These are phyloP conservation scores for Nothobranchius kuhntae DNA, from an alignment of 2,113 vertebrate species.

Conservation along the genomic window DNA sequence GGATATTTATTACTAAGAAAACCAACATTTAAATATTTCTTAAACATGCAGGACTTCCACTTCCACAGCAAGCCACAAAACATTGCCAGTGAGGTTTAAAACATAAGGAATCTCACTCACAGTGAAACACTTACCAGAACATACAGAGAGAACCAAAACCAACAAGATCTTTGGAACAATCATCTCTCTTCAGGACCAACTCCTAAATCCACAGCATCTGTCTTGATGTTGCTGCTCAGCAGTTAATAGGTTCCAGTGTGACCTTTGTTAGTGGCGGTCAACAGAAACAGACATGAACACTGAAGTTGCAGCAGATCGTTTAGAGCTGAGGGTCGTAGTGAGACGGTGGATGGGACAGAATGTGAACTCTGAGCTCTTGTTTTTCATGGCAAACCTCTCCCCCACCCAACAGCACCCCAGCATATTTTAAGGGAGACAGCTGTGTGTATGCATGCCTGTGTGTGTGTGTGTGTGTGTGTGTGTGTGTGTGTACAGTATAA, in stretches of 20 bases:
- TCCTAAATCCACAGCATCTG: slow-evolving; percentile 14
- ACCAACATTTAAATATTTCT: background rate
- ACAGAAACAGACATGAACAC: slow-evolving; percentile 2
- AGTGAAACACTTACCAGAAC: slow-evolving; percentile 48
- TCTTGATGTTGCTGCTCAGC: background rate
- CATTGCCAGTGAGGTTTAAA: background rate
- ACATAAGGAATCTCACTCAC: background rate
- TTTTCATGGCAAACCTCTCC: slow-evolving; percentile 36
- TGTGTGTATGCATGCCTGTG: slow-evolving; percentile 19
- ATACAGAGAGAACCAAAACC: slow-evolving; percentile 24
- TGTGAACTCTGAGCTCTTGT: slow-evolving; percentile 51
- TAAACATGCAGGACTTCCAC: background rate
- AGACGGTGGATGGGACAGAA: slow-evolving; percentile 20
- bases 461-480: slow-evolving; percentile 15
- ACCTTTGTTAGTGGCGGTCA: background rate
- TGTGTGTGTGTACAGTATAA: background rate
- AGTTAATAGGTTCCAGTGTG: slow-evolving; percentile 4
- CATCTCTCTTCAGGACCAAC: slow-evolving; percentile 41
- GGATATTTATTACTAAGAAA: no score
- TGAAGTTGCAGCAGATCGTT: background rate
- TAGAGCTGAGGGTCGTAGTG: slow-evolving; percentile 12
- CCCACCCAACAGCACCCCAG: slow-evolving; percentile 40
- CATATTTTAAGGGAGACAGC: slow-evolving; percentile 50
- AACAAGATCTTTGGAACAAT: slow-evolving; percentile 24
- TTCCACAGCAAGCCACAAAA: background rate